Evolutionary conservation across 2,888 invertebrate species (phyloP), one percentile per base, ranked within the genome.

Genomic region (Dynastes hyllus): DNA sequence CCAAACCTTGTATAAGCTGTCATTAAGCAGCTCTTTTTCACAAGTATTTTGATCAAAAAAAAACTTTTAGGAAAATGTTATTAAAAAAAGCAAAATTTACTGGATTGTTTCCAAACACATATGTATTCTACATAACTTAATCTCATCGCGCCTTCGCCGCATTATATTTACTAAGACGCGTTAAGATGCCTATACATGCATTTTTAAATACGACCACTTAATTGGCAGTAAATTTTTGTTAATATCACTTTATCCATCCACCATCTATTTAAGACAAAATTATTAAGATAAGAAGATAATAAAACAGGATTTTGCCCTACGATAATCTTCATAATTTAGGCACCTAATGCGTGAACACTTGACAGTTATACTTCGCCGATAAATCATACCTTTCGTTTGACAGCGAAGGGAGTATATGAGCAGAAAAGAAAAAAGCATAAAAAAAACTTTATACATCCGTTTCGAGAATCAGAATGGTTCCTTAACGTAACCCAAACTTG

Each of bases 321-420:
- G 55, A 78, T 78, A 78, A 75, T 65, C 65, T 32, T 66, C 55
- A 73, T 73, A 75, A 73, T 78, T 78, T 78, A 78, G 53, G 37
- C 63, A 32, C 78, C 73, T 78, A 78, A 78, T 78, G 78, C 71
- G 73, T 73, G 63, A 78, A 66, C 70, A 69, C 70, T 65, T 78
- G 78, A 78, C 78, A 78, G 71, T 78, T 71, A 78, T 53, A 40
- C 29, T 75, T 78, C 55, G 13, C 50, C 75, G 53, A 50, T 77
- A 77, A 77, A 77, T 78, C 78, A 73, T 73, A 73, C 32, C 11
- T 66, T 75, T 13, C 22, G 37, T 73, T 78, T 75, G 73, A 73
- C 73, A 75, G 50, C 51, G 27, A 51, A 69, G 55, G 55, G 22
- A 58, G 22, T 6, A 16, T 16, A 51, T 29, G 27, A 67, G 22